Percentiles rank a stretch among this genome's conserved stretches.
Evolutionary conservation across 2,113 vertebrate genomes (phyloP).

Genomic region (Mustela nigripes): DNA sequence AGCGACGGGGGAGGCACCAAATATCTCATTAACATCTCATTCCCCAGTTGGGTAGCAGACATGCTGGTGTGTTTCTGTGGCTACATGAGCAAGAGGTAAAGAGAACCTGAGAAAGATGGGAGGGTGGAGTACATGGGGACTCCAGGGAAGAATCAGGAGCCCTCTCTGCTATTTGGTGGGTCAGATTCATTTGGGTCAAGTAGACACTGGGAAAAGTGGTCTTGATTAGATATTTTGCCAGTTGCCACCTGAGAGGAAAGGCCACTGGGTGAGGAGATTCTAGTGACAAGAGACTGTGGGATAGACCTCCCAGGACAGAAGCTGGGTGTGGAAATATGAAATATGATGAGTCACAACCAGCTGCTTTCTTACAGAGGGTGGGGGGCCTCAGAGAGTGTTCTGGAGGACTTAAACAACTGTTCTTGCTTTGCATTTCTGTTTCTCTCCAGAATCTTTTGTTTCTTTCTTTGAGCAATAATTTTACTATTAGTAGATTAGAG

Average conservation of each 20-base stretch:
- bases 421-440: neutral
- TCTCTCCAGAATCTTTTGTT: neutral
- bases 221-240: neutral
- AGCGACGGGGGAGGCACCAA: neutral
- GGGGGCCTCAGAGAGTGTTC: neutral
- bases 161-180: neutral
- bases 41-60: neutral
- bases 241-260: neutral
- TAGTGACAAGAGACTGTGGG: neutral
- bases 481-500: neutral
- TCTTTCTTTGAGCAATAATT: conserved; percentile 21
- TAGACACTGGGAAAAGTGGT: neutral
- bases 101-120: neutral
- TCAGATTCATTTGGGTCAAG: neutral
- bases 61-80: neutral
- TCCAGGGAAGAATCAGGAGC: neutral
- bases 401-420: neutral
- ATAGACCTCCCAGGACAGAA: neutral
- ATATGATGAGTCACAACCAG: neutral
- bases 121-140: neutral
- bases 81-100: neutral
- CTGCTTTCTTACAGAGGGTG: neutral
- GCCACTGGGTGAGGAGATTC: neutral
- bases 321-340: neutral
- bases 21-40: neutral